These are phyloP conservation scores for Geopemphigus sp. DNA, from an alignment of 1,140 invertebrate species.

Conservation along the genomic window DNA sequence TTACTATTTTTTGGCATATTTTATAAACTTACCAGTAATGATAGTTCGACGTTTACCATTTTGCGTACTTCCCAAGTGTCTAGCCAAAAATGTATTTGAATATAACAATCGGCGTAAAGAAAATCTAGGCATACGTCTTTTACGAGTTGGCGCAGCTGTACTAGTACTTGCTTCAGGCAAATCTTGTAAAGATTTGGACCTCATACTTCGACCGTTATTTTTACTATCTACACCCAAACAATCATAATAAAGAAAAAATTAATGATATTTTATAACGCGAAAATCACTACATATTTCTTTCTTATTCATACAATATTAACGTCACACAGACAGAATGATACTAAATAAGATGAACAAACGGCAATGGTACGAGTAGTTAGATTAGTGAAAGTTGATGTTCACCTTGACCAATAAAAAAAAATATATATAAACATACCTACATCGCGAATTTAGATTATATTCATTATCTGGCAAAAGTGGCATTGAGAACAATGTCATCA, in stretches of 20 bases:
- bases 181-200: slow-evolving; percentile 44
- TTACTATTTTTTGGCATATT: background rate
- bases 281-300: slow-evolving; percentile 48
- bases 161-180: slow-evolving; percentile 46
- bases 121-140: slow-evolving; percentile 56
- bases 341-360: slow-evolving; percentile 34
- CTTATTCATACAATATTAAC: slow-evolving; percentile 27
- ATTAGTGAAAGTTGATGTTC: slow-evolving; percentile 47
- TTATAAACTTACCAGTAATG: slow-evolving; percentile 20
- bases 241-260: slow-evolving; percentile 45
- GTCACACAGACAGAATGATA: slow-evolving; percentile 18
- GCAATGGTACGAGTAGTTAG: slow-evolving; percentile 16
- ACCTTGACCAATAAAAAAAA: slow-evolving; percentile 49
- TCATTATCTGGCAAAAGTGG: slow-evolving; percentile 31
- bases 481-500: slow-evolving; percentile 44
- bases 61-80: slow-evolving; percentile 55
- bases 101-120: slow-evolving; percentile 59
- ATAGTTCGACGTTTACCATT: slow-evolving; percentile 42
- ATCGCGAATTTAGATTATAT: slow-evolving; percentile 45
- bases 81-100: slow-evolving; percentile 59
- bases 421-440: slow-evolving; percentile 25
- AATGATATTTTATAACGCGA: slow-evolving; percentile 9
- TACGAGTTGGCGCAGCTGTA: slow-evolving; percentile 36
- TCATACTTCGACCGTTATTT: slow-evolving; percentile 30
- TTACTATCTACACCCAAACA: slow-evolving; percentile 18